These are phyloP conservation scores for Bombylius discolor DNA, from an alignment of 2,888 invertebrate species.

Conservation along the genomic window DNA sequence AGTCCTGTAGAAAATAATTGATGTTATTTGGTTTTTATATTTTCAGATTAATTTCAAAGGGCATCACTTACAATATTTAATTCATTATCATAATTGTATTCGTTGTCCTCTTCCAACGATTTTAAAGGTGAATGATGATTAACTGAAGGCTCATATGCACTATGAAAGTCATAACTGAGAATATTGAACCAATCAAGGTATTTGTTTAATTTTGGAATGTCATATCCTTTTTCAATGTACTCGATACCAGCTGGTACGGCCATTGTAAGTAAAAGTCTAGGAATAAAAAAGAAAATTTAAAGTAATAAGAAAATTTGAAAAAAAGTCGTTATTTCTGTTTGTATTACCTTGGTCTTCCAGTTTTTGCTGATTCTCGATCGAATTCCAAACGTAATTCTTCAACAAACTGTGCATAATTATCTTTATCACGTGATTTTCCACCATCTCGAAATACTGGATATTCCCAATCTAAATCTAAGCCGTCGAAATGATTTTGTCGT, in stretches of 20 bases:
- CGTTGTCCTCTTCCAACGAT: constrained; percentile 63
- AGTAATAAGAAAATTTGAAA: neutral
- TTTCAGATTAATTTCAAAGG: neutral
- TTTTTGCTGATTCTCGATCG: constrained; percentile 70
- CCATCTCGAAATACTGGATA: constrained; percentile 43
- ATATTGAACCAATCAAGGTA: constrained; percentile 88
- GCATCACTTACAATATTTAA: constrained; percentile 70
- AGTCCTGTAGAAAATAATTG: constrained; percentile 45
- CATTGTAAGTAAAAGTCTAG: constrained; percentile 69
- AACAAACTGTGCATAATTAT: constrained; percentile 78
- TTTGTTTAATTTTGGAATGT: constrained; percentile 73
- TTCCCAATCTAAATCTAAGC: constrained; percentile 84
- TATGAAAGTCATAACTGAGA: constrained; percentile 84
- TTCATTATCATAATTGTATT: constrained; percentile 77
- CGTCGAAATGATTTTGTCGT: constrained; percentile 84
- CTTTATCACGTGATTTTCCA: constrained; percentile 64
- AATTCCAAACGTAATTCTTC: constrained; percentile 83
- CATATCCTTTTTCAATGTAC: constrained; percentile 87
- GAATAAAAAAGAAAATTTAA: neutral
- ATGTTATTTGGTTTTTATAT: neutral
- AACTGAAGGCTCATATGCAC: constrained; percentile 78
- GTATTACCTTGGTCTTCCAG: constrained; percentile 50
- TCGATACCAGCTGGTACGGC: constrained; percentile 90
- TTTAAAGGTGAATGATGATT: constrained; percentile 84
- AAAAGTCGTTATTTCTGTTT: neutral